Evolutionary conservation across 2,888 invertebrate genomes (phyloP), one percentile per base, ranked within the genome.

Genomic region (Orthosia gracilis): DNA sequence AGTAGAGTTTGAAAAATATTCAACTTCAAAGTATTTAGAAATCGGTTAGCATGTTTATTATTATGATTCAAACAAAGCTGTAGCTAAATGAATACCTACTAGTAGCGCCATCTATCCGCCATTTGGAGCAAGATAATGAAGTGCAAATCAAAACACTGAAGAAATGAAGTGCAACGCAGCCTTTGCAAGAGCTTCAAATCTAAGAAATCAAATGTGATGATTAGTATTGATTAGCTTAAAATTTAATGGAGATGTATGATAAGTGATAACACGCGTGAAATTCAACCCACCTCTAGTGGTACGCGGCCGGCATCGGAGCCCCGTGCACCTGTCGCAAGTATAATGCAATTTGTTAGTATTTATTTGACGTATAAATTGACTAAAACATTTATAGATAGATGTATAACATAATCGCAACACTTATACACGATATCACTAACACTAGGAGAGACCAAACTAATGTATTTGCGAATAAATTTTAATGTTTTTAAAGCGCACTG

Each of bases 271-370:
- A 57, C 2, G 18, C 77, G 75, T 85, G 71, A 84, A 85, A 87
- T 87, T 81, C 50, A 69, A 87, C 85, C 75, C 76, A 79, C 76
- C 72, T 81, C 64, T 80, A 85, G 64, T 58, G n/a, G 64, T 58
- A 65, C 58, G 68, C 73, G 67, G 69, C 78, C 72, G 65, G 76
- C 79, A 85, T 76, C 73, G 76, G 78, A 69, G 74, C 68, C 73
- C 73, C 52, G 75, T 71, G 52, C 78, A 82, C 78, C 78, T 83
- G 80, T 74, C 78, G 61, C 78, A 82, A 77, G n/a, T 63, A 55
- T 18, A 82, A 81, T 21, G 45, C 49, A 70, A 54, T 7, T 63
- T 62, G 49, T 78, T 70, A 78, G 52, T n/a, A 54, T n/a, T 18
- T 58, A 45, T 26, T 18, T 40, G 9, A 40, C 40, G 40, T 40